phyloP scores from a whole-genome alignment of 64 coral and sea anemone species.

The Montipora sp. region DNA sequence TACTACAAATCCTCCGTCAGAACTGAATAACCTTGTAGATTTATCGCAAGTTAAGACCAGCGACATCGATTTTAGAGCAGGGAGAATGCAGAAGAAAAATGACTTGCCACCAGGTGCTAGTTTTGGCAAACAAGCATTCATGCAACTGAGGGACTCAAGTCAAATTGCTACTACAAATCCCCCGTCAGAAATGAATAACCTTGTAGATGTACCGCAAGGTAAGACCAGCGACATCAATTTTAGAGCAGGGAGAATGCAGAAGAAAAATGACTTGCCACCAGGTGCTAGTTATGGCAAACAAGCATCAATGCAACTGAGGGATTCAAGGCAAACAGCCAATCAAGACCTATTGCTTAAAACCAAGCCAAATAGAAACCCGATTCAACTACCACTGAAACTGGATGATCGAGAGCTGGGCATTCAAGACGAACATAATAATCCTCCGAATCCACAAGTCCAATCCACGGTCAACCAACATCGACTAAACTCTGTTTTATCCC shows the following conservation, averaged over 20 bases:
- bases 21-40: not conserved
- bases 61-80: not conserved
- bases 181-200: not conserved
- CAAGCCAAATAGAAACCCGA: not conserved
- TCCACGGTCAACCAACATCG: not conserved
- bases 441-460: not conserved
- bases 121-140: not conserved
- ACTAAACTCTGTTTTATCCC: not conserved
- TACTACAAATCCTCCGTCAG: not conserved
- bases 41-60: not conserved
- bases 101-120: not conserved
- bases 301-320: not conserved
- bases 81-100: not conserved
- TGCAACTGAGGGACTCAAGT: not conserved
- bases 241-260: not conserved
- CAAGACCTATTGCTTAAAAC: not conserved
- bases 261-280: not conserved
- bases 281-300: not conserved
- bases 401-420: not conserved
- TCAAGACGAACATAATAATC: not conserved
- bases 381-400: not conserved
- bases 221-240: not conserved
- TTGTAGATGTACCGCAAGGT: not conserved
- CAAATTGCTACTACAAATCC: not conserved
- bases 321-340: not conserved